Percentiles rank a stretch among this genome's conserved stretches.
These are phyloP conservation scores for Parazoanthus swiftii DNA, from an alignment of 92 coral and sea anemone genomes.

Conservation along the genomic window DNA sequence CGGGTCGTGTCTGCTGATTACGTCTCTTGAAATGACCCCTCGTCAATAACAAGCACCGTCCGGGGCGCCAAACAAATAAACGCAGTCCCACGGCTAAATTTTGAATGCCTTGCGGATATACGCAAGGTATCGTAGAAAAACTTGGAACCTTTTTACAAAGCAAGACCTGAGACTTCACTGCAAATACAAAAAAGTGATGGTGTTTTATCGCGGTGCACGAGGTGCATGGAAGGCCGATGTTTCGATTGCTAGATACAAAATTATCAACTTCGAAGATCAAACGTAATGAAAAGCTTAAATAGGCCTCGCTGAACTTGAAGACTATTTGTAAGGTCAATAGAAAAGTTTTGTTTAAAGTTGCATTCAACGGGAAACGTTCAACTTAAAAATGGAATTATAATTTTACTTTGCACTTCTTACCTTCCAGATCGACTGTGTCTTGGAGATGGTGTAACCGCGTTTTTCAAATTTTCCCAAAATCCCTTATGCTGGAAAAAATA, in stretches of 20 bases:
- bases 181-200: not conserved
- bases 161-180: not conserved
- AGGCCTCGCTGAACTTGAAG: too few relatives aligned
- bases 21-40: too few relatives aligned
- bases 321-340: not conserved
- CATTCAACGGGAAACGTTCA: not conserved
- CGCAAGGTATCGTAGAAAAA: not conserved
- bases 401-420: not conserved
- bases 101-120: not conserved
- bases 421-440: conserved; percentile 71
- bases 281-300: too few relatives aligned
- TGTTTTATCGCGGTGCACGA: not conserved
- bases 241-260: too few relatives aligned
- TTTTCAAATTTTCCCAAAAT: conserved; percentile 87
- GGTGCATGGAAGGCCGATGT: not conserved
- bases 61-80: too few relatives aligned
- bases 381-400: not conserved
- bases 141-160: too few relatives aligned
- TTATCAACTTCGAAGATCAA: too few relatives aligned
- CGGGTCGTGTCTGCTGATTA: too few relatives aligned
- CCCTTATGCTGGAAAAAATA: conserved; percentile 67
- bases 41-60: too few relatives aligned
- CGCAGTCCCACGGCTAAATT: too few relatives aligned
- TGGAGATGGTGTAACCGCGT: conserved; percentile 81
- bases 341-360: too few relatives aligned